Evolutionary conservation across 1,140 invertebrate species (phyloP), one percentile per base, ranked within the genome.

Genomic region (Agrypnia vestita): DNA sequence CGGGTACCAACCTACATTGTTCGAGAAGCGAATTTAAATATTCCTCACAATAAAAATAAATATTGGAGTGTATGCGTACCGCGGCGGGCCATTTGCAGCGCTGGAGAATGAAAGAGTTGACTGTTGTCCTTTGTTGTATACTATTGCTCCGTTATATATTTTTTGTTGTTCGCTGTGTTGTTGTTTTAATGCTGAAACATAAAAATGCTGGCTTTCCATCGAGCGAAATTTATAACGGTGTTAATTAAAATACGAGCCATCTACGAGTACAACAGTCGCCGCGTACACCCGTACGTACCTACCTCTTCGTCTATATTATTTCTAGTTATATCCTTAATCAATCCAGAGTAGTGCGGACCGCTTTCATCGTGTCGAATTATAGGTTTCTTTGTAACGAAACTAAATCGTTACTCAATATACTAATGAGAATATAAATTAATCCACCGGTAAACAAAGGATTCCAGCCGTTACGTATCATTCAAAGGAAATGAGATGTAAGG

Each of bases 191-290:
- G 69, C 74, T 76, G 56, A 61, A 76, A 62, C 74, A 76, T 76
- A 76, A 76, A 76, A 82, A 82, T 78, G 56, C 74, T 76, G 76
- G 80, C 69, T 74, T 72, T 82, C 73, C 77, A 82, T 82, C 77
- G 80, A 49, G 59, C 43, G 21, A 76, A 82, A 82, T 82, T 82
- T 82, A 82, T 82, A 79, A 76, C 80, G 49, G 61, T 61, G 80
- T 82, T 82, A 82, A 82, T 82, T 82, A 79, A 82, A 82, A 82
- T 79, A 79, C 80, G 76, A 56, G 71, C 43, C 55, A 12, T 21
- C 55, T 61, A 43, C 67, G 25, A 51, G 17, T 4, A 61, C 35
- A 0, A 62, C 35, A 8, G 19, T 62, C 25, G 19, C 59, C 12
- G 8, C 6, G 59, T 13, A 47, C 35, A 8, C 11, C 17, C 17